A percentile compares a stretch with the other conserved stretches of the same genome.
phyloP scores from a whole-genome alignment of 2,797 vertebrate species.

The Phoebastria nigripes region DNA sequence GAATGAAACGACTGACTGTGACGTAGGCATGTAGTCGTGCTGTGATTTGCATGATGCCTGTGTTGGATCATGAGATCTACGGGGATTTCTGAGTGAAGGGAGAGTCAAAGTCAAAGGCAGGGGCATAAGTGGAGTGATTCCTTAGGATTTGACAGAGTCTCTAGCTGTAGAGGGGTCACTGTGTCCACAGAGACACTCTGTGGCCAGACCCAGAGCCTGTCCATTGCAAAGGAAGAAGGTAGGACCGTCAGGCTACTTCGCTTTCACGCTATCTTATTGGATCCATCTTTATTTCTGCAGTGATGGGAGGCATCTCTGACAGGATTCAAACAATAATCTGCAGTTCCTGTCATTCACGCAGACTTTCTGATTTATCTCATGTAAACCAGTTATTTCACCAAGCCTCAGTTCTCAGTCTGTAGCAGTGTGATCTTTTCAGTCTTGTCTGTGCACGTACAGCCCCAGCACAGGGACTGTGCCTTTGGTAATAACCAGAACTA shows the following conservation, averaged over 20 bases:
- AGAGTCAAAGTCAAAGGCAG: background rate
- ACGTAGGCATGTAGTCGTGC: background rate
- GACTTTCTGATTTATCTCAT: background rate
- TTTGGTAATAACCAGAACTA: background rate
- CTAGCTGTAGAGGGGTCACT: background rate
- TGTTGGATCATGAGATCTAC: background rate
- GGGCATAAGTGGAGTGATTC: background rate
- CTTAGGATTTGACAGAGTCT: background rate
- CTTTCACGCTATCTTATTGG: rapidly evolving
- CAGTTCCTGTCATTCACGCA: background rate
- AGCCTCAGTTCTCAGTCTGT: background rate
- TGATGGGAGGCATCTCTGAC: background rate
- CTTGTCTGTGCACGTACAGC: rapidly evolving
- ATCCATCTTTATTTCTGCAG: background rate
- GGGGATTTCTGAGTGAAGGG: background rate
- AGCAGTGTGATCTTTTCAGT: background rate
- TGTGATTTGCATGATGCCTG: background rate
- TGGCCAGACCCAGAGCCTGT: background rate
- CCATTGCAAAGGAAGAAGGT: background rate
- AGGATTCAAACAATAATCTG: background rate
- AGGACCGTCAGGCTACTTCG: background rate
- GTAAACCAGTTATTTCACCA: background rate
- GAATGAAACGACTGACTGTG: background rate
- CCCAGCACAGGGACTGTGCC: background rate
- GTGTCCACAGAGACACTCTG: background rate